phyloP scores from a whole-genome alignment of 2,113 vertebrate genomes.

The Holacanthus passer region DNA sequence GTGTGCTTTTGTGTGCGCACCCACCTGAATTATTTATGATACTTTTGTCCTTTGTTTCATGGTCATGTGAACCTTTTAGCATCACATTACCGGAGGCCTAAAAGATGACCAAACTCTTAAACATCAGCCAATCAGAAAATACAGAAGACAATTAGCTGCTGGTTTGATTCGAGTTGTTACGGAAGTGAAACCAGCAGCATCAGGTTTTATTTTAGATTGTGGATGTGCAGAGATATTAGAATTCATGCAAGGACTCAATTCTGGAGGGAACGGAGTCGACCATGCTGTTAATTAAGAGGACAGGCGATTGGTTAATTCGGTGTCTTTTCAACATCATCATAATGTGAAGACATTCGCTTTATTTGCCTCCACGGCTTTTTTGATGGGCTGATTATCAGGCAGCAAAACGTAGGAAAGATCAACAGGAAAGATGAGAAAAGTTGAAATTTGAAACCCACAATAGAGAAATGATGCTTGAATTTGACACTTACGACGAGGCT shows the following conservation, averaged over 20 bases:
- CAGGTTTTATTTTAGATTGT: background rate
- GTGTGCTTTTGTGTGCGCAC: slow-evolving; percentile 49
- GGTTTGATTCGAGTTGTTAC: background rate
- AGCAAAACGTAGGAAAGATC: background rate
- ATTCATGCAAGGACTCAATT: slow-evolving; percentile 27
- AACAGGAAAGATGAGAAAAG: background rate
- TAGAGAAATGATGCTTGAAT: background rate
- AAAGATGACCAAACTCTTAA: slow-evolving; percentile 75
- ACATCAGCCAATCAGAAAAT: slow-evolving; percentile 40
- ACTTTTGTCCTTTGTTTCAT: slow-evolving; percentile 70
- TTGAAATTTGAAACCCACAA: background rate
- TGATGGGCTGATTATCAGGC: background rate
- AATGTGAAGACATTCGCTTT: background rate
- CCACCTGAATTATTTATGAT: slow-evolving; percentile 73
- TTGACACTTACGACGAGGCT: background rate
- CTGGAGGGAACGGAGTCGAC: background rate
- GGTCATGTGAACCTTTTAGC: slow-evolving; percentile 53
- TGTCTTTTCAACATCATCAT: background rate
- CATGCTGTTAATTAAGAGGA: slow-evolving; percentile 49
- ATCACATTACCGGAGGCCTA: slow-evolving; percentile 72
- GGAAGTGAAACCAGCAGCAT: background rate
- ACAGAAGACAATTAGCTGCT: background rate
- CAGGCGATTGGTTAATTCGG: slow-evolving; percentile 44
- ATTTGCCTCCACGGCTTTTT: background rate
- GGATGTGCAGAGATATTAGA: background rate